Base-by-base conservation (phyloP, 2,888 invertebrate species). In the Apodemia duryi region DNA sequence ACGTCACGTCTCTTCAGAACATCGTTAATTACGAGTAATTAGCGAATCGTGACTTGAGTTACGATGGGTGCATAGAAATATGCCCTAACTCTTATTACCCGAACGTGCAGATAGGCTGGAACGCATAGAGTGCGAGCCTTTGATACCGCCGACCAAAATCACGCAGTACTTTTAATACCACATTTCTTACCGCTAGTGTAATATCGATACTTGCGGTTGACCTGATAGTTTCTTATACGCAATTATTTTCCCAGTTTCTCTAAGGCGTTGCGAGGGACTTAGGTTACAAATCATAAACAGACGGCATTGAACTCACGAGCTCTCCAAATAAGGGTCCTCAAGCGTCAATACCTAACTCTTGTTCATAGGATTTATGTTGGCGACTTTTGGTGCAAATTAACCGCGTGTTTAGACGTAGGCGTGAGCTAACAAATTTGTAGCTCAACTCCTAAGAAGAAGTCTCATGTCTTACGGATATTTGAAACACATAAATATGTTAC, bases 371-470 rank as follows among this genome's bases (percentile, higher is more conserved):
- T 91, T 90, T 91, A 91, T 90, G 84, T 78, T 78, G 73, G 73
- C 82, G 84, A 79, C 83, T 84, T 90, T 88, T 84, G 86, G 87
- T 72, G 80, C 86, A 89, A 88, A 91, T 90, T 90, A 91, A 85
- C 83, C 73, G 78, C 81, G 79, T 79, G 87, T 81, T 78, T 77
- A 73, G 70, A 76, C 77, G 83, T 83, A 84, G 88, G 88, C 88
- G 89, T 86, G 83, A 83, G 76, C 76, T 75, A 76, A 81, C 85
- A 83, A 88, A 89, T 87, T 84, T 82, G 82, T 82, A 63, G 43
- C 61, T 61, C 61, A 61, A 46, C 13, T 64, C 63, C 32, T 46
- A 46, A 54, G 83, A 82, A 35, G 57, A 57, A 57, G 57, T 57
- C 57, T 32, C 57, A 32, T 32, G 57, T 57, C 29, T 57, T 57